Conservation (phyloP, 1,140 invertebrate genomes). For the Mesaphorura yosii region DNA sequence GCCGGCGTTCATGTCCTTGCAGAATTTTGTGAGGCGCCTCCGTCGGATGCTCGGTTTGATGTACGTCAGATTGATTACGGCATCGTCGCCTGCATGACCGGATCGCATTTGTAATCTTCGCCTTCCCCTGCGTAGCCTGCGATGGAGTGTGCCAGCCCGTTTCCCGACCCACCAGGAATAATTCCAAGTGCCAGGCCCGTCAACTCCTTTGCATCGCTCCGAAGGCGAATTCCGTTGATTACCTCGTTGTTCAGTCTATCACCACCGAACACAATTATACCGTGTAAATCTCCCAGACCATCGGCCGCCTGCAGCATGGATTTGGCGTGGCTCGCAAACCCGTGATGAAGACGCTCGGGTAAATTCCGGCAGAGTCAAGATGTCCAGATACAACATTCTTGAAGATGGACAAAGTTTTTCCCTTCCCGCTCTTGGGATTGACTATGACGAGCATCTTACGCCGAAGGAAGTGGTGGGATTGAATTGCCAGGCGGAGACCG, state of each 20-base stretch:
- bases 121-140: constrained; percentile 29
- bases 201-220: constrained; percentile 12
- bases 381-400: constrained; percentile 70
- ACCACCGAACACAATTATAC: constrained; percentile 79
- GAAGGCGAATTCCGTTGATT: constrained; percentile 24
- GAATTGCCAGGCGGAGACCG: too few species aligned
- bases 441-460: constrained; percentile 56
- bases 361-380: constrained; percentile 71
- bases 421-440: constrained; percentile 85
- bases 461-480: too few species aligned
- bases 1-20: too few species aligned
- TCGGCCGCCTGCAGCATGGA: constrained; percentile 65
- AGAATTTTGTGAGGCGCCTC: too few species aligned
- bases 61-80: too few species aligned
- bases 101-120: constrained; percentile 34
- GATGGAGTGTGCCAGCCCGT: constrained; percentile 80
- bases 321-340: constrained; percentile 71
- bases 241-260: constrained; percentile 91
- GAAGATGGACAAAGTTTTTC: constrained; percentile 69
- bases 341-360: constrained; percentile 75
- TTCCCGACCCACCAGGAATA: constrained; percentile 88
- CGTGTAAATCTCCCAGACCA: constrained; percentile 53
- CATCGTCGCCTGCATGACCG: constrained; percentile 67
- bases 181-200: constrained; percentile 53
- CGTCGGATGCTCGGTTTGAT: too few species aligned